phyloP scores from a whole-genome alignment of 2,888 invertebrate genomes.

The Azorinus chamasolen region DNA sequence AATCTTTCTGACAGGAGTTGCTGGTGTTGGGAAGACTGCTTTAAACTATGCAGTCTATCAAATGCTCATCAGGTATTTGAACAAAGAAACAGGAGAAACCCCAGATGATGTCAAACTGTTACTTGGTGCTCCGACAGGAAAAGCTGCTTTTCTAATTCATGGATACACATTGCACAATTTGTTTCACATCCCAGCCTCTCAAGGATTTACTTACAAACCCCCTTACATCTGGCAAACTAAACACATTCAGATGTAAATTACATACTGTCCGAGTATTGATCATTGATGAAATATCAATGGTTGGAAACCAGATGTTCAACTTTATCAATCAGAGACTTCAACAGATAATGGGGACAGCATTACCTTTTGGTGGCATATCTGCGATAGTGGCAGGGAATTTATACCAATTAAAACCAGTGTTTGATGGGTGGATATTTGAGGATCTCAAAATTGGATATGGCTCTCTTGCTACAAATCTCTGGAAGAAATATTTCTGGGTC shows the following conservation, averaged over 20 bases:
- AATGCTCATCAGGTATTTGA: constrained; percentile 1
- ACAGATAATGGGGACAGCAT: constrained; percentile 26
- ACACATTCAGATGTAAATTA: constrained; percentile 35
- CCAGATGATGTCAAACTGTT: constrained; percentile 33
- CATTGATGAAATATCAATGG: constrained; percentile 63
- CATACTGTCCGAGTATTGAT: constrained; percentile 26
- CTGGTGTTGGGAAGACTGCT: constrained; percentile 27
- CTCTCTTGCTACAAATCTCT: constrained; percentile 39
- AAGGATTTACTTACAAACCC: constrained; percentile 40
- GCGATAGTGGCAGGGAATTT: constrained; percentile 22
- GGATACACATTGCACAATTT: constrained; percentile 40
- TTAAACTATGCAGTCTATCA: constrained; percentile 18
- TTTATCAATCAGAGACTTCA: constrained; percentile 40
- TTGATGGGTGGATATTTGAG: constrained; percentile 23
- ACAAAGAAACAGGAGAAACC: constrained; percentile 5
- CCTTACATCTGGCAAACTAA: constrained; percentile 12
- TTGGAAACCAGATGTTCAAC: constrained; percentile 44
- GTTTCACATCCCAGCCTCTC: constrained; percentile 47
- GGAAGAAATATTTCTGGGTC: constrained; percentile 36
- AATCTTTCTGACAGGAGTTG: constrained; percentile 16
- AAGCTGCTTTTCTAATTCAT: constrained; percentile 48
- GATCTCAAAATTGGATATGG: constrained; percentile 5
- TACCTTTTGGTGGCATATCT: constrained; percentile 48
- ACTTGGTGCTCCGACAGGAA: constrained; percentile 53
- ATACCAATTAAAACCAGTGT: constrained; percentile 48